Percentiles rank a stretch among this genome's conserved stretches.
These are phyloP conservation scores for Cryptosula pallasiana DNA, from an alignment of 2,888 invertebrate species.

Conservation along the genomic window DNA sequence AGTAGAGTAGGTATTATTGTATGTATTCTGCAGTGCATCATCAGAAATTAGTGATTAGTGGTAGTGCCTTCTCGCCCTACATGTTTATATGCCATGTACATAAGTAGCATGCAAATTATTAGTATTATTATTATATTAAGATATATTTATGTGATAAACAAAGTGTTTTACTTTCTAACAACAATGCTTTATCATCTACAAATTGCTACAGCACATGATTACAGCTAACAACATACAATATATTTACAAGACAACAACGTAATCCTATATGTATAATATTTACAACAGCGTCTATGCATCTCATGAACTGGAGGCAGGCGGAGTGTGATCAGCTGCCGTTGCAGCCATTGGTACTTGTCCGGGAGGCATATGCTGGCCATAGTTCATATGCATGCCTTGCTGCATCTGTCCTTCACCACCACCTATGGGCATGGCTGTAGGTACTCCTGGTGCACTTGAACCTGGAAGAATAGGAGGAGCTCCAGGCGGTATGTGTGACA, in stretches of 20 bases:
- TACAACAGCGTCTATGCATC: too few species aligned
- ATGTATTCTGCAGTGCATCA: too few species aligned
- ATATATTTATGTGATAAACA: background rate
- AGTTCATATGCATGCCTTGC: constrained; percentile 6
- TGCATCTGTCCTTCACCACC: background rate
- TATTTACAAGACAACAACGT: too few species aligned
- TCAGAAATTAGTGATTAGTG: too few species aligned
- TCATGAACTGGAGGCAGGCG: background rate
- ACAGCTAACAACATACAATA: too few species aligned
- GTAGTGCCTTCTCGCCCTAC: too few species aligned
- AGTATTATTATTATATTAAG: background rate
- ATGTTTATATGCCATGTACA: background rate
- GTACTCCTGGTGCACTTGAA: background rate
- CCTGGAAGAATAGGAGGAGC: too few species aligned
- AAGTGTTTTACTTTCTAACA: background rate
- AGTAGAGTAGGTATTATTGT: background rate
- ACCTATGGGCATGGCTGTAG: background rate
- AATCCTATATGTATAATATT: too few species aligned
- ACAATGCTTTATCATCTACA: too few species aligned
- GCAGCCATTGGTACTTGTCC: background rate
- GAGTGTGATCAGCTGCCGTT: background rate
- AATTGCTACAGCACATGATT: too few species aligned
- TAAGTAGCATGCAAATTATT: background rate
- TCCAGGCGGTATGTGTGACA: background rate
- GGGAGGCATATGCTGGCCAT: background rate